These are phyloP conservation scores for Lophura nycthemera DNA, from an alignment of 2,113 vertebrate genomes.

Conservation along the genomic window DNA sequence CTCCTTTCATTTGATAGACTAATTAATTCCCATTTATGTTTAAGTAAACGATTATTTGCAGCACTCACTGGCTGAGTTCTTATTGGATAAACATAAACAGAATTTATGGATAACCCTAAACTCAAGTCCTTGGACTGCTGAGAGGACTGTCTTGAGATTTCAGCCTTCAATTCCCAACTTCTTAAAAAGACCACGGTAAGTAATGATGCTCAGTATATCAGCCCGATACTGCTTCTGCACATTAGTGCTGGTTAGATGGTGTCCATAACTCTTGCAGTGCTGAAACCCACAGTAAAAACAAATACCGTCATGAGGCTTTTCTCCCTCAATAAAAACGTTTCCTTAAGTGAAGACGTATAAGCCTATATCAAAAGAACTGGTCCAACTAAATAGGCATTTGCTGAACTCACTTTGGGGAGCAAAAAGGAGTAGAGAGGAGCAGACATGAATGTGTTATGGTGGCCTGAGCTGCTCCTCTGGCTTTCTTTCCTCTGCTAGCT, in stretches of 20 bases:
- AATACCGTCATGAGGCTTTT: constrained; percentile 15
- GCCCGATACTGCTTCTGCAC: constrained; percentile 15
- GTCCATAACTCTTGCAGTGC: constrained; percentile 38
- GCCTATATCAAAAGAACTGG: not conserved
- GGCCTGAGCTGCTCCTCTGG: not conserved
- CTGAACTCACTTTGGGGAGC: not conserved
- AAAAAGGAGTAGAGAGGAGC: not conserved
- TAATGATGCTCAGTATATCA: constrained; percentile 63
- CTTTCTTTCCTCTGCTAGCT: not conserved
- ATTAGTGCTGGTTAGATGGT: constrained; percentile 23
- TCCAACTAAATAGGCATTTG: not conserved
- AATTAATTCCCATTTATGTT: constrained; percentile 60
- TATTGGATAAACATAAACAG: constrained; percentile 53
- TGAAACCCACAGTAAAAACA: constrained; percentile 35
- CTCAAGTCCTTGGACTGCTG: constrained; percentile 34
- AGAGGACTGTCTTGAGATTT: constrained; percentile 49
- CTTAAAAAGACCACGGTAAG: constrained; percentile 53
- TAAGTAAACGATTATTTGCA: constrained; percentile 35
- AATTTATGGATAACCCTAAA: constrained; percentile 37
- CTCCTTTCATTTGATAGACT: constrained; percentile 5
- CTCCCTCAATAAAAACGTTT: constrained; percentile 11
- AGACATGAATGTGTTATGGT: not conserved
- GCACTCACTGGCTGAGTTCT: not conserved
- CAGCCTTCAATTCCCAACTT: constrained; percentile 44
- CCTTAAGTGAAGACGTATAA: not conserved